A percentile compares a stretch with the other conserved stretches of the same genome.
phyloP scores from a whole-genome alignment of 2,797 vertebrate genomes.

The Phrynocephalus forsythii region DNA sequence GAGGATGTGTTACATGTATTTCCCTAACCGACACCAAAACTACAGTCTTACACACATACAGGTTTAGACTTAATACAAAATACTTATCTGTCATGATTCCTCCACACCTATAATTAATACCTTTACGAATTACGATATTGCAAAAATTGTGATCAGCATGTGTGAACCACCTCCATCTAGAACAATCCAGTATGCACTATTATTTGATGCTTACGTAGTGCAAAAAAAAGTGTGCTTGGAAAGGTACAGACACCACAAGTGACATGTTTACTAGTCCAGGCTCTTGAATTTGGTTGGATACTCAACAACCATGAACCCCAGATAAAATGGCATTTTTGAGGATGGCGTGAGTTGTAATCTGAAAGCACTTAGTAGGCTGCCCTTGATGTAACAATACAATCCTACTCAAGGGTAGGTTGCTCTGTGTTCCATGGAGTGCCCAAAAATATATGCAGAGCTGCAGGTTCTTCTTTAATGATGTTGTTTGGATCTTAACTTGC shows the following conservation, averaged over 20 bases:
- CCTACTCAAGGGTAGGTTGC: background rate
- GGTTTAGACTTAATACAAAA: background rate
- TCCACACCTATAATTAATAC: background rate
- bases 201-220: background rate
- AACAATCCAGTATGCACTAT: background rate
- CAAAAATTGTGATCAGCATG: background rate
- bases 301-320: background rate
- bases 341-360: background rate
- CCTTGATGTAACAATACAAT: background rate
- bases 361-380: background rate
- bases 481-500: constrained; percentile 16
- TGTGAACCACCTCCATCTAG: background rate
- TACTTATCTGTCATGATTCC: background rate
- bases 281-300: background rate
- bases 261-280: background rate
- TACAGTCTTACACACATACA: no score
- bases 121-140: background rate
- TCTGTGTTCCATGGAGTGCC: background rate
- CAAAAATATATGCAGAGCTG: background rate
- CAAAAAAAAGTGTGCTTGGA: background rate
- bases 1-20: no score
- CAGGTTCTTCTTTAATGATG: background rate
- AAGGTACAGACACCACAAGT: background rate
- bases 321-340: background rate
- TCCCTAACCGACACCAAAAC: no score